These are phyloP conservation scores for Hemaris fuciformis DNA, from an alignment of 2,888 invertebrate species.

Conservation along the genomic window DNA sequence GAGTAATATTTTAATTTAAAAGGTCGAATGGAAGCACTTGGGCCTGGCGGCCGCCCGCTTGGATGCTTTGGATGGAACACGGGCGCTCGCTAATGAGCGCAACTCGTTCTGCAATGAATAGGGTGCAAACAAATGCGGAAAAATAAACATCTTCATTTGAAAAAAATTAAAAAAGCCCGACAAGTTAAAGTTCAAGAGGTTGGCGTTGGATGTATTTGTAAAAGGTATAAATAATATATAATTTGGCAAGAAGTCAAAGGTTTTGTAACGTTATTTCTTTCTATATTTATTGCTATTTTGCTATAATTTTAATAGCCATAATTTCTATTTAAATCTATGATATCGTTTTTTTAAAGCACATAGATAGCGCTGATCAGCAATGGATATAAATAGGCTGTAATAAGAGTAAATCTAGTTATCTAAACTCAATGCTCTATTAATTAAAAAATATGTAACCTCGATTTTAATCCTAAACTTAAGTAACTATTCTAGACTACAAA, in stretches of 20 bases:
- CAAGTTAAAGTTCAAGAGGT: not conserved
- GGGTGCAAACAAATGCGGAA: not conserved
- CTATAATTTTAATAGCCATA: too few relatives aligned
- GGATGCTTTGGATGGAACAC: not conserved
- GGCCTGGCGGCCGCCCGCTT: not conserved
- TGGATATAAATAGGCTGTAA: too few relatives aligned
- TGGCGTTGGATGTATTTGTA: not conserved
- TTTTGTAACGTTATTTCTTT: not conserved
- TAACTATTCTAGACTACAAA: too few relatives aligned
- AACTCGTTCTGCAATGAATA: not conserved
- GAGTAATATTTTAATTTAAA: constrained; percentile 12
- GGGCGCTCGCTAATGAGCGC: not conserved
- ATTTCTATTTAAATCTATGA: too few relatives aligned
- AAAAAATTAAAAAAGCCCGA: not conserved
- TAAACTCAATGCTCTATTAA: too few relatives aligned
- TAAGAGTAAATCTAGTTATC: too few relatives aligned
- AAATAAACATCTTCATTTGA: constrained; percentile 2
- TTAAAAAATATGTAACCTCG: too few relatives aligned
- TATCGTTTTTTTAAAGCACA: too few relatives aligned
- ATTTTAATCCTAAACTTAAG: too few relatives aligned
- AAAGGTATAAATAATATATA: not conserved
- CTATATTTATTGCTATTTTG: too few relatives aligned
- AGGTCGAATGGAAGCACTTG: not conserved
- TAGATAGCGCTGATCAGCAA: too few relatives aligned
- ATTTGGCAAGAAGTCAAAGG: too few relatives aligned